Conservation (phyloP, 1,140 invertebrate genomes). For the Tachypleus tridentatus region DNA sequence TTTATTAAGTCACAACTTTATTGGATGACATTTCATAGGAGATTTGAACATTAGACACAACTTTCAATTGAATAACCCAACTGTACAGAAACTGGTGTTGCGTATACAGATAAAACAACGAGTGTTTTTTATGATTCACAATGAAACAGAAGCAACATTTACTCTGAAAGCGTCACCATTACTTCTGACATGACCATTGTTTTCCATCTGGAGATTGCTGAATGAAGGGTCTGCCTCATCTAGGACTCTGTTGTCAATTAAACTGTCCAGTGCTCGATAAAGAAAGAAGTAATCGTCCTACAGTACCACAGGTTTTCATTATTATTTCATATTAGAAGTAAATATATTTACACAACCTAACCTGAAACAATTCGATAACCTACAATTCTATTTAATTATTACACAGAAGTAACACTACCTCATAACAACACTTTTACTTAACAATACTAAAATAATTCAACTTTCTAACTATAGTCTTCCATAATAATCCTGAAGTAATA, state of each 20-base stretch:
- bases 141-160: too few relatives aligned
- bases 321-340: conserved; percentile 23
- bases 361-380: neutral
- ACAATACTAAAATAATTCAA: too few relatives aligned
- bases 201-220: neutral
- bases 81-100: too few relatives aligned
- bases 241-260: neutral
- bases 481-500: neutral
- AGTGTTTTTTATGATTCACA: too few relatives aligned
- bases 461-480: neutral
- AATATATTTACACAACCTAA: neutral
- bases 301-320: too few relatives aligned
- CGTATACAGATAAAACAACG: too few relatives aligned
- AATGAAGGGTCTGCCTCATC: neutral
- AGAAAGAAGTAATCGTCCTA: conserved; percentile 50
- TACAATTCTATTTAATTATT: neutral
- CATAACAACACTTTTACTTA: too few relatives aligned
- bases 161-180: neutral
- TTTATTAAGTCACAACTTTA: too few relatives aligned
- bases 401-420: neutral
- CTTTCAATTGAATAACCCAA: too few relatives aligned
- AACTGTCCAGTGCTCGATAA: conserved; percentile 47
- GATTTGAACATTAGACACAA: too few relatives aligned
- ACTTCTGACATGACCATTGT: neutral
- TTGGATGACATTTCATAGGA: too few relatives aligned